phyloP scores from a whole-genome alignment of 2,888 invertebrate species.

The Chalcosyrphus nemorum region DNA sequence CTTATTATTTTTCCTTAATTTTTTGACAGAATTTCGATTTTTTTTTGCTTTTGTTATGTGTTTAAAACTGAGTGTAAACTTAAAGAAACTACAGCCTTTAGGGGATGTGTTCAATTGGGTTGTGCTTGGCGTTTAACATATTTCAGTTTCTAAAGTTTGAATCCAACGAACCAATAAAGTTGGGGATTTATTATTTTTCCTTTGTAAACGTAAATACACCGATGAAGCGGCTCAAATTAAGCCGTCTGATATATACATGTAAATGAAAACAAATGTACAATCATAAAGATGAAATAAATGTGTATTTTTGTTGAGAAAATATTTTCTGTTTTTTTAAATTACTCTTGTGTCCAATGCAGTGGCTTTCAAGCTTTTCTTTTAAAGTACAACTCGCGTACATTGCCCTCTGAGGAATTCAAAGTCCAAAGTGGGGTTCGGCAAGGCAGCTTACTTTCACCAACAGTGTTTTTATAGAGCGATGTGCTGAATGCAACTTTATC shows the following conservation, averaged over 20 bases:
- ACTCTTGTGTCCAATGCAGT: no score
- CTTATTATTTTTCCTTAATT: neutral
- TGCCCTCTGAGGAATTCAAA: no score
- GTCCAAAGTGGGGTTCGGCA: no score
- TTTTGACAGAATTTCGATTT: neutral
- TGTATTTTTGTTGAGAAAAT: conserved; percentile 38
- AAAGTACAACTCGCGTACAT: no score
- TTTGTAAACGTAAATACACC: no score
- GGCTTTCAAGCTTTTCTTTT: no score
- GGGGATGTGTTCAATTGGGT: neutral
- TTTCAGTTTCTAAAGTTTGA: neutral
- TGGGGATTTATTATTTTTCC: neutral
- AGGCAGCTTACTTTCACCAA: no score
- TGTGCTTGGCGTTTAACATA: neutral
- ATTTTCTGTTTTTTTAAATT: conserved; percentile 17
- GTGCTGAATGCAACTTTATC: no score
- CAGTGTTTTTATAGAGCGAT: no score
- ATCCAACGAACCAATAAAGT: neutral
- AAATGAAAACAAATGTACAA: neutral
- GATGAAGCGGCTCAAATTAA: neutral
- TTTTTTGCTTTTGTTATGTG: neutral
- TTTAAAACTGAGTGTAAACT: neutral
- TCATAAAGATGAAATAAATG: conserved; percentile 18
- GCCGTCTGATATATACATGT: neutral
- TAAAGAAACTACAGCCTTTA: neutral